Base-by-base conservation (phyloP, 2,113 vertebrate species). In the Meriones unguiculatus region DNA sequence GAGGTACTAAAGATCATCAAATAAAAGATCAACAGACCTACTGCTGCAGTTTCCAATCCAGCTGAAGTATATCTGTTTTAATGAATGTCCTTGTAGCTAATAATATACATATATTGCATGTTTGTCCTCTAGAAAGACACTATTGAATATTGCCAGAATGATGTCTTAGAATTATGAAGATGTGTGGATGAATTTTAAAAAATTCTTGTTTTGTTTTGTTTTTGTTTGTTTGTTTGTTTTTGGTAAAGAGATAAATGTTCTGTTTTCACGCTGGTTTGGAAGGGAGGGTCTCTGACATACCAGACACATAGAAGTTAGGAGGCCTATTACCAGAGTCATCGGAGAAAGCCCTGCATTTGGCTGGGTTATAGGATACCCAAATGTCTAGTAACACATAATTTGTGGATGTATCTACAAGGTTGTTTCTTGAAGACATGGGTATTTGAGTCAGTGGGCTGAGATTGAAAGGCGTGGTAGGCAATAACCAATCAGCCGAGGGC, bases 21-120 rank as follows among this genome's bases (percentile, higher is more conserved):
- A 80, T 18, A 50, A 62, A 82, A 35, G 1, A 13, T 17, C 57
- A n/a, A 14, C 30, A 69, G 8, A 72, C 18, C 11, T 13, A 25
- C 11, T 35, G 50, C 46, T 89, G 14, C 2, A 4, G 6, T 75
- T 70, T 81, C 41, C 65, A 57, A 50, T 25, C 18, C 67, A 35
- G 20, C 50, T 59, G 20, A 18, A 65, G n/a, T 6, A 35, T 82
- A 78, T 90, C 64, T 86, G 5, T 28, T 65, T 18, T 35, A 89
- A 91, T 77, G 76, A 89, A 78, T 82, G 28, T 35, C 17, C 54
- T 77, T 92, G 70, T 35, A 72, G 46, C 69, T 92, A 94, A 65
- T 12, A 72, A 81, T 59, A 20, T 1, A 18, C n/a, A 76, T 85
- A 91, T 46, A 24, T 52, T 78, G 54, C 38, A 11, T 89, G 17